phyloP scores from a whole-genome alignment of 2,888 invertebrate species.

The Drosophila prolongata region DNA sequence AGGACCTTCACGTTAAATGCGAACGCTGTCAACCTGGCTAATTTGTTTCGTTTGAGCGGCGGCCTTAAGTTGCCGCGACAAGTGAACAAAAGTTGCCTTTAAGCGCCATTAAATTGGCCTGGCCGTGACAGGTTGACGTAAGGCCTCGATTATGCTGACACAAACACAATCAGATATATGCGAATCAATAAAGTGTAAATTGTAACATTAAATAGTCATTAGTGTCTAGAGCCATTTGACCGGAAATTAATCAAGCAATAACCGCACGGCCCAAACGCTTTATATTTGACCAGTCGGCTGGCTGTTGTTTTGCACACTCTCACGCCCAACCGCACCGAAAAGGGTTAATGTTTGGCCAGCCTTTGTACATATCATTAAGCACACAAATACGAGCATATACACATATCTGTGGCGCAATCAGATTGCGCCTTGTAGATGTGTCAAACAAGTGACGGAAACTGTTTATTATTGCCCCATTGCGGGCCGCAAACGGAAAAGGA shows the following conservation, averaged over 20 bases:
- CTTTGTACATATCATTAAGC: constrained; percentile 76
- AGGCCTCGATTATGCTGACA: constrained; percentile 57
- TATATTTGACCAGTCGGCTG: constrained; percentile 66
- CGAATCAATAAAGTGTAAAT: constrained; percentile 80
- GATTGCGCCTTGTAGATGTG: constrained; percentile 68
- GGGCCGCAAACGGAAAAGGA: constrained; percentile 68
- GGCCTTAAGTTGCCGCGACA: constrained; percentile 9
- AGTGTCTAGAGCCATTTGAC: constrained; percentile 76
- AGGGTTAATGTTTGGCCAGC: constrained; percentile 69
- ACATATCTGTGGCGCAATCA: constrained; percentile 15
- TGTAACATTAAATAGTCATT: constrained; percentile 80
- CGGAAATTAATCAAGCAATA: constrained; percentile 82
- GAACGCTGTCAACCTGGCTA: constrained; percentile 34
- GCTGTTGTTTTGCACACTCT: constrained; percentile 20
- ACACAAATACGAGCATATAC: constrained; percentile 41
- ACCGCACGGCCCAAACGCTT: constrained; percentile 64
- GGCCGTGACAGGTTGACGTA: constrained; percentile 63
- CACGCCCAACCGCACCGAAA: constrained; percentile 33
- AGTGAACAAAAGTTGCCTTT: constrained; percentile 19
- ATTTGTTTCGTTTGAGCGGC: constrained; percentile 7
- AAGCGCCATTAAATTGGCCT: constrained; percentile 46
- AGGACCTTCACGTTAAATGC: constrained; percentile 9
- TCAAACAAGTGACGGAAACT: constrained; percentile 78
- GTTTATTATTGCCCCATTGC: constrained; percentile 76
- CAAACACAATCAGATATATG: constrained; percentile 32